These are phyloP conservation scores for Lasioglossum albipes DNA, from an alignment of 1,140 invertebrate genomes.

Conservation along the genomic window DNA sequence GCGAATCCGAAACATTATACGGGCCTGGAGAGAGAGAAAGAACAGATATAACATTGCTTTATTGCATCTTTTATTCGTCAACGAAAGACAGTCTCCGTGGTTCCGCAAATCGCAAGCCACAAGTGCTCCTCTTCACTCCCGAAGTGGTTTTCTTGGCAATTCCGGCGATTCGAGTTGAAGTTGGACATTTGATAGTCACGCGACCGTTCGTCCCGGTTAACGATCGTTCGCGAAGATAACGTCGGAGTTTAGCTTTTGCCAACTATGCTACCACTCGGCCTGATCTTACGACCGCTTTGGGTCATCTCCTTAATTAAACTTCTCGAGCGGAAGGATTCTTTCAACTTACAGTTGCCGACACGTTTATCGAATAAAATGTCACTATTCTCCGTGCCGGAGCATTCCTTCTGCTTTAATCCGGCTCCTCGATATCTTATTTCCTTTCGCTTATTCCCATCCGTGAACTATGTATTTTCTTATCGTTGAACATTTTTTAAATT, in stretches of 20 bases:
- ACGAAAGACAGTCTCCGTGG: not conserved
- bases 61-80: not conserved
- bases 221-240: constrained; percentile 33
- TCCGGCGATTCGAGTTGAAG: constrained; percentile 30
- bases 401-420: too few species aligned
- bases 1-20: not conserved
- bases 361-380: constrained; percentile 24
- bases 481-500: too few species aligned
- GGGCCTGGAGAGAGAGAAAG: not conserved
- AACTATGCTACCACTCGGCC: constrained; percentile 14
- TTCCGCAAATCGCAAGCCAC: not conserved
- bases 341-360: not conserved
- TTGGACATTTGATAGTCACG: constrained; percentile 42
- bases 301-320: constrained; percentile 44
- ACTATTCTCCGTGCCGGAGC: not conserved
- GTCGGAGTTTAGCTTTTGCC: constrained; percentile 7
- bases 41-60: too few species aligned
- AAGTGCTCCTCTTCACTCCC: constrained; percentile 8
- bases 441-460: too few species aligned
- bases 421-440: too few species aligned
- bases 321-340: constrained; percentile 7
- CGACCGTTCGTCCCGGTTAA: constrained; percentile 19
- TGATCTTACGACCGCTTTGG: constrained; percentile 15
- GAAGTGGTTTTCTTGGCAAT: constrained; percentile 2
- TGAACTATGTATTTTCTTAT: too few species aligned